phyloP scores from a whole-genome alignment of 2,888 invertebrate genomes.

The Drosophila maculinotata region DNA sequence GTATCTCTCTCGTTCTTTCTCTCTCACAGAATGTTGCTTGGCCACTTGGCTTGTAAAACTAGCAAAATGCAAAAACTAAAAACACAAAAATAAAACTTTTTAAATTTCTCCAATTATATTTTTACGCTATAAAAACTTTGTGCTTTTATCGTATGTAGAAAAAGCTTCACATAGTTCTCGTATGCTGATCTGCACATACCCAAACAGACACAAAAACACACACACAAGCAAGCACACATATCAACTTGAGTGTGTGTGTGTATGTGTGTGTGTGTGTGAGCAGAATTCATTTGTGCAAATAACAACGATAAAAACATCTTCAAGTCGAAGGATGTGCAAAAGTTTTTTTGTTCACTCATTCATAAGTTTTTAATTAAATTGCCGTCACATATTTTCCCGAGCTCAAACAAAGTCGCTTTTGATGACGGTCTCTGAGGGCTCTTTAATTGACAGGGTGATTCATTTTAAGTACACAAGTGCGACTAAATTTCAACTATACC shows the following conservation, averaged over 20 bases:
- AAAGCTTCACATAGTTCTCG: slow-evolving; percentile 44
- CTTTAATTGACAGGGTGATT: slow-evolving; percentile 33
- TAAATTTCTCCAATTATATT: slow-evolving; percentile 79
- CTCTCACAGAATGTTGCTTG: neutral
- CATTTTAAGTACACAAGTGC: slow-evolving; percentile 4
- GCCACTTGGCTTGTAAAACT: slow-evolving; percentile 14
- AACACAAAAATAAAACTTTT: slow-evolving; percentile 50
- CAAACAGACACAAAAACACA: slow-evolving; percentile 31
- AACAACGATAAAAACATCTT: slow-evolving; percentile 79
- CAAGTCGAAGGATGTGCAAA: slow-evolving; percentile 79
- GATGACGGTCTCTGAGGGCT: slow-evolving; percentile 28
- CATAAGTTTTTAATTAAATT: slow-evolving; percentile 80
- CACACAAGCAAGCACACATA: slow-evolving; percentile 17
- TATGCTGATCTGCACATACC: slow-evolving; percentile 65
- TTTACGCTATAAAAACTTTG: slow-evolving; percentile 78
- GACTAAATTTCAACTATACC: slow-evolving; percentile 12
- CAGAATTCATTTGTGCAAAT: slow-evolving; percentile 71
- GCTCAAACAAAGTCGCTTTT: slow-evolving; percentile 54
- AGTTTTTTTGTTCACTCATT: slow-evolving; percentile 80
- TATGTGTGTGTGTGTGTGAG: slow-evolving; percentile 16
- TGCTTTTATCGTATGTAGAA: slow-evolving; percentile 44
- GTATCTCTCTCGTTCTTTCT: neutral
- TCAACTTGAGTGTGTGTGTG: slow-evolving; percentile 4
- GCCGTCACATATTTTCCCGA: slow-evolving; percentile 74
- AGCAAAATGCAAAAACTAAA: slow-evolving; percentile 34